Base-by-base conservation (phyloP, 2,888 invertebrate species). In the Torymus auratus region DNA sequence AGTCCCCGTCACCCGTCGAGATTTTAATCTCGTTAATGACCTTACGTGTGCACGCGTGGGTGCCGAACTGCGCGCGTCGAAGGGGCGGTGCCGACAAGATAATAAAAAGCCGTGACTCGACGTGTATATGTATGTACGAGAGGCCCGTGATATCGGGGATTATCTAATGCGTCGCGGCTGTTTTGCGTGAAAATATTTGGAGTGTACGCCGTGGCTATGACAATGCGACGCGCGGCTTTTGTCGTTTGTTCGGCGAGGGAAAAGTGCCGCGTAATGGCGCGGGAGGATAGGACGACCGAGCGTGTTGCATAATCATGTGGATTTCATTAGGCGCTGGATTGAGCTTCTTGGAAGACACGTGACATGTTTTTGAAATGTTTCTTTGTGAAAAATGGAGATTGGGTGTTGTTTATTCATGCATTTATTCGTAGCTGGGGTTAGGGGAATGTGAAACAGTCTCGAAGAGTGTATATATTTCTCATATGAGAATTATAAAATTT, bases 21-120 rank as follows among this genome's bases (percentile, higher is more conserved):
- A 81, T 81, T 73, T 81, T 80, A 75, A 80, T 80, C 80, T 80
- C 65, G 67, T 80, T 80, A 80, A 80, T 76, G 71, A 80, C 71
- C 71, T 65, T 67, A 52, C 52, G 23, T 60, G 71, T 15, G 17
- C 20, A 13, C 10, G 41, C 28, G 11, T 52, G 28, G 28, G 17
- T 28, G 61, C 50, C 55, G 23, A 52, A 14, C 55, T 12, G 11
- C n/a, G 28, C 17, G n/a, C 71, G 78, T 65, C 70, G 62, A 77
- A 68, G 14, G 52, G n/a, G n/a, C 23, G 15, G 65, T 58, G 71
- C 65, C 67, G 78, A 72, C 78, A 71, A 72, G 71, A 23, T 78
- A 78, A 78, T 72, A 78, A 78, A 78, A 72, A 65, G 13, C 72
- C 78, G 41, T 78, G 78, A 78, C 72, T 78, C 61, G 67, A 72